Percentiles rank a stretch among this genome's conserved stretches.
These are phyloP conservation scores for Drosophila seclusa DNA, from an alignment of 2,888 invertebrate genomes.

Conservation along the genomic window DNA sequence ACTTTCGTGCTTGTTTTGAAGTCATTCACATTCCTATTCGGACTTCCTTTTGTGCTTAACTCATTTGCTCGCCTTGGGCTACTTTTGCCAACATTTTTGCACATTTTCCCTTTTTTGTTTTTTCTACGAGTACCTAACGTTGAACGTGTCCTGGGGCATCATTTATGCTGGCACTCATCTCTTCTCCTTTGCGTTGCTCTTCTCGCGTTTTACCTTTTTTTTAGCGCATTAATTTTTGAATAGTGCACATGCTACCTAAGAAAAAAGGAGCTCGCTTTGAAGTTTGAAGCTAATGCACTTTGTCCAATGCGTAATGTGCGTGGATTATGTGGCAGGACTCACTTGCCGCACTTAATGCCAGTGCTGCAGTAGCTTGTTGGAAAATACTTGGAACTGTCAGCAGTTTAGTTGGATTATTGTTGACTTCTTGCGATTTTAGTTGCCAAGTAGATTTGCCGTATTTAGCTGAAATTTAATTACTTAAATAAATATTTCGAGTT, in stretches of 20 bases:
- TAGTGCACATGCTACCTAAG: constrained; percentile 54
- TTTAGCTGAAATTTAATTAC: not conserved
- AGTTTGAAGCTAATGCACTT: constrained; percentile 26
- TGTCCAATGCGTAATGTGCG: constrained; percentile 33
- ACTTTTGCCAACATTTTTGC: constrained; percentile 40
- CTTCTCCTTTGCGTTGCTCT: constrained; percentile 39
- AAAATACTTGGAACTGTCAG: constrained; percentile 14
- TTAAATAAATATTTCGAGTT: not conserved
- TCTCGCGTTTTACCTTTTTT: constrained; percentile 22
- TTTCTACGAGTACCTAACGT: constrained; percentile 13
- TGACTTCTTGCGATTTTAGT: not conserved
- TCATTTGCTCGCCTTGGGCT: constrained; percentile 39
- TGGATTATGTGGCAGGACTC: constrained; percentile 24
- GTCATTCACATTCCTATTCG: constrained; percentile 3
- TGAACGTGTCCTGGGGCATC: constrained; percentile 57
- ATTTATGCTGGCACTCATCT: constrained; percentile 57
- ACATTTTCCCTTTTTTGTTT: constrained; percentile 13
- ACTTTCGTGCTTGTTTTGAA: constrained; percentile 2
- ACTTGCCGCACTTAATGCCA: constrained; percentile 18
- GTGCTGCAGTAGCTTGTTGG: not conserved
- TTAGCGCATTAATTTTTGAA: constrained; percentile 69
- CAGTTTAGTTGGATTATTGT: constrained; percentile 11
- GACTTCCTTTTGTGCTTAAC: constrained; percentile 29
- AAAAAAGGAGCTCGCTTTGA: constrained; percentile 28
- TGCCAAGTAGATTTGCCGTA: not conserved